These are phyloP conservation scores for Tribolium castaneum DNA, from an alignment of 1,140 invertebrate genomes.

Conservation along the genomic window DNA sequence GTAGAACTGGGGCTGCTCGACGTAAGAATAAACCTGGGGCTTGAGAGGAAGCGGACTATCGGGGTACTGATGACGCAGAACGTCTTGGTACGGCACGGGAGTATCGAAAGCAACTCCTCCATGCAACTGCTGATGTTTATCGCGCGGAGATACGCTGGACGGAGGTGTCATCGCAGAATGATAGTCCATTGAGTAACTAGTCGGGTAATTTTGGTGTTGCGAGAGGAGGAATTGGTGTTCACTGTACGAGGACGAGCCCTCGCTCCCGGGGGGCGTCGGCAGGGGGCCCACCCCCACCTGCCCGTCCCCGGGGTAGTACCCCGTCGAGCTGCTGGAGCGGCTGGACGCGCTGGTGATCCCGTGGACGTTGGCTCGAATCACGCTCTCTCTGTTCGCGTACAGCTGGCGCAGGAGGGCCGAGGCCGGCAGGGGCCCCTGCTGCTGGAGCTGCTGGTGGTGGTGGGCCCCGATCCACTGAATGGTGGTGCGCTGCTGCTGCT, in stretches of 20 bases:
- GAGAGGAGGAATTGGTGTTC: constrained; percentile 76
- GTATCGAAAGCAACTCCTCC: constrained; percentile 61
- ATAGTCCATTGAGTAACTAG: constrained; percentile 81
- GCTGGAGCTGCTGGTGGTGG: constrained; percentile 75
- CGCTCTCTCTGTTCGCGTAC: constrained; percentile 93
- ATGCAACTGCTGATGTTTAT: constrained; percentile 78
- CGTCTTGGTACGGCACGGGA: constrained; percentile 67
- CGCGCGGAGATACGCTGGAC: constrained; percentile 91
- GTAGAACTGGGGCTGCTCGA: constrained; percentile 88
- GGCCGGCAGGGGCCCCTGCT: constrained; percentile 73
- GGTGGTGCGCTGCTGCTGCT: constrained; percentile 85
- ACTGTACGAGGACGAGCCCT: constrained; percentile 79
- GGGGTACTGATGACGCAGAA: constrained; percentile 73
- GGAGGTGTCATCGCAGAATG: constrained; percentile 95
- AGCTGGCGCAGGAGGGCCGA: constrained; percentile 89
- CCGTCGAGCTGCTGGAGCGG: constrained; percentile 62
- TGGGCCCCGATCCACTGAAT: constrained; percentile 94
- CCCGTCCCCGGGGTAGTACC: constrained; percentile 60
- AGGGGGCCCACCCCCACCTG: constrained; percentile 76
- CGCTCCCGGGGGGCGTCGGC: constrained; percentile 87
- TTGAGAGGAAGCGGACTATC: constrained; percentile 85
- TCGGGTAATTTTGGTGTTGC: constrained; percentile 70
- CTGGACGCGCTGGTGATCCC: constrained; percentile 71
- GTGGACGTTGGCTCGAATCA: constrained; percentile 90
- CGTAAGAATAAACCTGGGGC: constrained; percentile 86